These are phyloP conservation scores for Allobates femoralis DNA, from an alignment of 2,797 vertebrate species.

Conservation along the genomic window DNA sequence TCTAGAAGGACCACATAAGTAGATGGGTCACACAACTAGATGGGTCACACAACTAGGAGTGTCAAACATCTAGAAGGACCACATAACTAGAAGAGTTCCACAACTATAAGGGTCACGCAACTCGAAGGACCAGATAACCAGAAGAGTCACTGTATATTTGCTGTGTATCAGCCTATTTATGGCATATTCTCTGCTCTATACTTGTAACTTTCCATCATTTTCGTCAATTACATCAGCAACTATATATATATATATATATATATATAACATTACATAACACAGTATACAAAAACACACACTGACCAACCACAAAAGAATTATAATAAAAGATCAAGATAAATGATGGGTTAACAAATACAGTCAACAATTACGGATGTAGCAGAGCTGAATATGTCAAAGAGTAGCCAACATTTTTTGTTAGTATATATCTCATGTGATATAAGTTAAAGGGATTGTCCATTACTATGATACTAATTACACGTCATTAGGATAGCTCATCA, in stretches of 20 bases:
- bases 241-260: no score
- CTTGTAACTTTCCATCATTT: background rate
- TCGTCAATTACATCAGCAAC: background rate
- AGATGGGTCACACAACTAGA: background rate
- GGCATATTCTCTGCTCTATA: background rate
- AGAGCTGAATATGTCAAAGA: background rate
- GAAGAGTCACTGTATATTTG: background rate
- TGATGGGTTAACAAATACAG: background rate
- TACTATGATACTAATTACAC: no score
- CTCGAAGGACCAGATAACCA: background rate
- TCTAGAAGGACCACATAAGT: background rate
- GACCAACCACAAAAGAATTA: background rate
- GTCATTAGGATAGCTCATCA: no score
- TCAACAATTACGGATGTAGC: background rate
- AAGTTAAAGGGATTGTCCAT: no score
- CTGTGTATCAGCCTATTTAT: background rate
- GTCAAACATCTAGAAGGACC: no score
- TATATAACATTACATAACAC: background rate
- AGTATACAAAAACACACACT: background rate
- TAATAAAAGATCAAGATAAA: background rate
- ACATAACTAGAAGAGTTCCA: background rate
- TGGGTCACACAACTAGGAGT: no score
- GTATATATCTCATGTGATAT: background rate
- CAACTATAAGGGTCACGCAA: background rate
- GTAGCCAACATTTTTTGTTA: background rate